These are phyloP conservation scores for Synergus itoensis DNA, from an alignment of 2,888 invertebrate genomes.

Conservation along the genomic window DNA sequence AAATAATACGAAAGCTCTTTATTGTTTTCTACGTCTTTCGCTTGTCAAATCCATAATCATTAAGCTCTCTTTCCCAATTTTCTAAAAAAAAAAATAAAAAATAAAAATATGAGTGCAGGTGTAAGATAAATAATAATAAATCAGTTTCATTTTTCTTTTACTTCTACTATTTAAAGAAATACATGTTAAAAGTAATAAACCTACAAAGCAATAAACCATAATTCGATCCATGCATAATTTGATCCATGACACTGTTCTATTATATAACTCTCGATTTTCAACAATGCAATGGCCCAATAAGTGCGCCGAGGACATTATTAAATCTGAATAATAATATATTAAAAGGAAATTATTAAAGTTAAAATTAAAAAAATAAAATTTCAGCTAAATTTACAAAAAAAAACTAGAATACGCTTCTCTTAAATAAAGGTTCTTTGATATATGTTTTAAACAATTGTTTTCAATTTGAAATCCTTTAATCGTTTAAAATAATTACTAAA, in stretches of 20 bases:
- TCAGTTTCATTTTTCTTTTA: not conserved
- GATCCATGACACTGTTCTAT: not conserved
- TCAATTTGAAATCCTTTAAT: no score
- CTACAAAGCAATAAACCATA: no score
- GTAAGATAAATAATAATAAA: not conserved
- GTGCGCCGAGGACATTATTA: not conserved
- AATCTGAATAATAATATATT: not conserved
- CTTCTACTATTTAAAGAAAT: not conserved
- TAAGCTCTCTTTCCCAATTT: not conserved
- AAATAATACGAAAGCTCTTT: not conserved
- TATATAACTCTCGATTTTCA: not conserved
- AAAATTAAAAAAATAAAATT: no score
- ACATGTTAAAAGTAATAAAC: not conserved
- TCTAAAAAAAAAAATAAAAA: not conserved
- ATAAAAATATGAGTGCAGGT: not conserved
- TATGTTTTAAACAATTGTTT: no score
- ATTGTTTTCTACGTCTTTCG: not conserved
- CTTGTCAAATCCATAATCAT: slow-evolving; percentile 1
- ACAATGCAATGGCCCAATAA: not conserved
- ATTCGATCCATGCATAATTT: not conserved
- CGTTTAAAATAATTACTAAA: no score
- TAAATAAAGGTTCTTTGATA: no score
- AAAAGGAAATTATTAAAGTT: not conserved
- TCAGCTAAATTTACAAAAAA: no score
- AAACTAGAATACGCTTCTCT: no score